Percentiles rank a stretch among this genome's conserved stretches.
Conservation (phyloP, 2,888 invertebrate species). For the Odontocolon sp. region DNA sequence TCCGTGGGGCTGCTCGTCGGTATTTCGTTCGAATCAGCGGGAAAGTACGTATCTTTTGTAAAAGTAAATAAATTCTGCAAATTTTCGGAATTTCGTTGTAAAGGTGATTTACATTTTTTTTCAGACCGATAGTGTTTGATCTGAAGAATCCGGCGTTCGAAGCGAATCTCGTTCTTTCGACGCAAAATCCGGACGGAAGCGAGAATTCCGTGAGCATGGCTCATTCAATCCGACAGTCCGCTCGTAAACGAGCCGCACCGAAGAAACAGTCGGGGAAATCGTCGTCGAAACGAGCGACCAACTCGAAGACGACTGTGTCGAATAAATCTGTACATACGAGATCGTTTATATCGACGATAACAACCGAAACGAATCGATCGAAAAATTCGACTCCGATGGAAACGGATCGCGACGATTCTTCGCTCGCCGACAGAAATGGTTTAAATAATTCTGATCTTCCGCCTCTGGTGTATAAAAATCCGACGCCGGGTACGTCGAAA, state of each 20-base stretch:
- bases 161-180: slow-evolving; percentile 91
- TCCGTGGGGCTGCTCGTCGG: slow-evolving; percentile 86
- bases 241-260: slow-evolving; percentile 66
- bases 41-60: slow-evolving; percentile 82
- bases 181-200: slow-evolving; percentile 84
- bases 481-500: background rate
- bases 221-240: slow-evolving; percentile 77
- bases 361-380: background rate
- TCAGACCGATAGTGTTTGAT: slow-evolving; percentile 88
- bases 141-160: slow-evolving; percentile 90
- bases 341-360: slow-evolving; percentile 1
- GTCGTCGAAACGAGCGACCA: slow-evolving; percentile 33
- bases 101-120: slow-evolving; percentile 63
- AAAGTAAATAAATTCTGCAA: slow-evolving; percentile 8
- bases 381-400: slow-evolving; percentile 6
- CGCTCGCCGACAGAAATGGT: background rate
- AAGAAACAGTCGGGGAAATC: slow-evolving; percentile 62
- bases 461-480: background rate
- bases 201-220: slow-evolving; percentile 79
- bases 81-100: slow-evolving; percentile 17
- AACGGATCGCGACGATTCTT: background rate
- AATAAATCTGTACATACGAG: background rate
- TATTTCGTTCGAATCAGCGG: slow-evolving; percentile 89
- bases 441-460: background rate
- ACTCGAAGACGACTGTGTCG: slow-evolving; percentile 3